Evolutionary conservation across 2,888 invertebrate genomes (phyloP), one percentile per base, ranked within the genome.

Genomic region (Plagodis dolabraria): DNA sequence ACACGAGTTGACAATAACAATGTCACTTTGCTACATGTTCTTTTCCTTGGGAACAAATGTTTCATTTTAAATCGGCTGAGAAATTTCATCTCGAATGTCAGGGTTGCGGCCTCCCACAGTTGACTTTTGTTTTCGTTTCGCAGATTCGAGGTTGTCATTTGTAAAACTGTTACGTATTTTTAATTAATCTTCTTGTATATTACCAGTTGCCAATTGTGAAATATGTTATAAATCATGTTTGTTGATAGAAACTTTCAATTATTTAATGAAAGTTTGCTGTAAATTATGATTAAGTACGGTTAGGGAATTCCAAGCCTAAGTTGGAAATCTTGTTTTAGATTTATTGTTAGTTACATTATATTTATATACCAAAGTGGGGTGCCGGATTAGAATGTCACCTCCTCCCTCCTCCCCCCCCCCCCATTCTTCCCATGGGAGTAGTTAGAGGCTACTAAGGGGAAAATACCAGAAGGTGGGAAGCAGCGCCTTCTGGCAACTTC

Each of bases 1-100:
- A 68, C 66, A 22, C 4, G 22, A 4, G 9, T 22, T 33, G 67
- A 73, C 70, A 60, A 22, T 63, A 74, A 80, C 81, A 81, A 80
- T 80, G 67, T 74, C 53, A 65, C 63, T 66, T 67, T 60, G 54
- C 57, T 74, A 72, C 68, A 72, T 70, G 73, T 77, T 72, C 64
- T 65, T 61, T 68, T 64, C 68, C 70, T 72, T 70, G 70, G 65
- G 63, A 67, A 68, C 70, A 71, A 65, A 70, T 68, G 63, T 66
- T 61, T 54, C 42, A 67, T 68, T 64, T 67, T 69, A 64, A 58
- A 57, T 64, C 53, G 53, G 55, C 50, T 58, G 66, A 60, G 64
- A 69, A 70, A 69, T 73, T 40, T 68, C 60, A 53, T 63, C 54
- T 49, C 57, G 66, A 70, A 68, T 64, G 68, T 63, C 63, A 70